These are phyloP conservation scores for Sclerodermus sp. DNA, from an alignment of 2,888 invertebrate genomes.

Conservation along the genomic window DNA sequence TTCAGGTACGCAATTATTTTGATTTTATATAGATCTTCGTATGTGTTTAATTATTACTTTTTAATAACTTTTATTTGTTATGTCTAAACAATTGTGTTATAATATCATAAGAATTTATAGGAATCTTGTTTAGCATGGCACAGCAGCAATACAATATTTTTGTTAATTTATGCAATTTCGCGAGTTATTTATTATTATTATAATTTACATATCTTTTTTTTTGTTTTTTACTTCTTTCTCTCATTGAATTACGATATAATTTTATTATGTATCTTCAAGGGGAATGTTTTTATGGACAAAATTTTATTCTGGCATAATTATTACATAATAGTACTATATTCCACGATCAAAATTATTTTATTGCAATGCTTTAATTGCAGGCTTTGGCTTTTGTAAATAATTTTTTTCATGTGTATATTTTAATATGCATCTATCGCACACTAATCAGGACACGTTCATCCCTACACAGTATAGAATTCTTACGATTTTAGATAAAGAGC, in stretches of 20 bases:
- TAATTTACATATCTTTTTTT: constrained; percentile 13
- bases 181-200: constrained; percentile 14
- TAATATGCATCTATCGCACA: constrained; percentile 16
- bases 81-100: constrained; percentile 10
- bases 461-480: constrained; percentile 2
- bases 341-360: not conserved
- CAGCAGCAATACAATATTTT: constrained; percentile 6
- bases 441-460: constrained; percentile 1
- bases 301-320: too few species aligned
- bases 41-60: constrained; percentile 7
- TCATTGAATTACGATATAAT: not conserved
- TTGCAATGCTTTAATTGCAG: constrained; percentile 16
- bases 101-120: constrained; percentile 9
- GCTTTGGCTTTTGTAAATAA: constrained; percentile 26
- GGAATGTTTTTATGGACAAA: too few species aligned
- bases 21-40: constrained; percentile 2
- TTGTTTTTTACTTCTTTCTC: constrained; percentile 11
- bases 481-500: too few species aligned
- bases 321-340: not conserved
- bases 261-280: too few species aligned
- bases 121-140: constrained; percentile 27
- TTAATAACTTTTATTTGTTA: not conserved
- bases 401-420: constrained; percentile 12
- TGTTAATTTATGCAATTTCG: constrained; percentile 12
- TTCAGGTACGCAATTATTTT: constrained; percentile 69